A percentile compares a stretch with the other conserved stretches of the same genome.
phyloP scores from a whole-genome alignment of 2,797 vertebrate species.

The Pseudomugil tenellus region DNA sequence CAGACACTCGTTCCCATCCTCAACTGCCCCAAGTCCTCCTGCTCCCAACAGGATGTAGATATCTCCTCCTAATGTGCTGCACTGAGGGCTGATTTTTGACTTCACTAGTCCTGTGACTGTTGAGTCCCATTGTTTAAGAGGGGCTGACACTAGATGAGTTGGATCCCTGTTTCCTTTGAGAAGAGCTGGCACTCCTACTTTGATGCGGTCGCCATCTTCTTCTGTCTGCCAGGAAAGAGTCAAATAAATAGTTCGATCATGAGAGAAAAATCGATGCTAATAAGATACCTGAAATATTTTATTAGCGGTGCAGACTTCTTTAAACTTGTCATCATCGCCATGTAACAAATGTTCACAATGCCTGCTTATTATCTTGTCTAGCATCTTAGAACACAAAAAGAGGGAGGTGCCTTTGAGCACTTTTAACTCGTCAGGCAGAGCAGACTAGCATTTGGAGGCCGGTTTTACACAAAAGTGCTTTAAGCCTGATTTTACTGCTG shows the following conservation, averaged over 20 bases:
- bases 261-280: neutral
- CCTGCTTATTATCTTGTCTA: neutral
- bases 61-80: constrained; percentile 65
- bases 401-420: neutral
- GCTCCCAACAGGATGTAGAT: constrained; percentile 80
- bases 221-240: constrained; percentile 42
- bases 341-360: neutral
- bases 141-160: constrained; percentile 35
- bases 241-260: constrained; percentile 12
- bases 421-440: neutral
- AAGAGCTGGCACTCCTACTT: constrained; percentile 67
- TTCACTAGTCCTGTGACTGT: constrained; percentile 68
- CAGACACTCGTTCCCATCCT: constrained; percentile 58
- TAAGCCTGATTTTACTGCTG: neutral
- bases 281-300: neutral
- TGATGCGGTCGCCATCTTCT: constrained; percentile 41
- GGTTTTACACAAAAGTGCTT: neutral
- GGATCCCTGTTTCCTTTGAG: constrained; percentile 46
- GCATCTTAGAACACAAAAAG: neutral
- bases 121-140: constrained; percentile 74
- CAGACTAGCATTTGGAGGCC: neutral
- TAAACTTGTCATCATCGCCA: neutral
- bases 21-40: constrained; percentile 39
- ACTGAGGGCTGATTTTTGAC: constrained; percentile 64
- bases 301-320: neutral